Evolutionary conservation across 2,113 vertebrate species (phyloP), one percentile per base, ranked within the genome.

Genomic region (Hystrix cristata): DNA sequence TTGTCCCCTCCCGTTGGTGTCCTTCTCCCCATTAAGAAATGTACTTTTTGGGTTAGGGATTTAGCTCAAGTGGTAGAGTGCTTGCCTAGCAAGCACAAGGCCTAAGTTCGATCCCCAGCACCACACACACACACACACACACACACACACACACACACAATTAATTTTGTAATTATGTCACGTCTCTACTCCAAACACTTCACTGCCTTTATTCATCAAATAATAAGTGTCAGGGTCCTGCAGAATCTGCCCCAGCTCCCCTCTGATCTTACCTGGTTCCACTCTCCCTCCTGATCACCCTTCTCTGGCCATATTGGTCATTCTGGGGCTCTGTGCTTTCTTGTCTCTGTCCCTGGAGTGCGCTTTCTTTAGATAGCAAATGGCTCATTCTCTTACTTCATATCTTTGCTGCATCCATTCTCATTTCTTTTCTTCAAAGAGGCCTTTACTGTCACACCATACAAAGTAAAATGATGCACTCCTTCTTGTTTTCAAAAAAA

Each of bases 371-470:
- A 85, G 65, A 46, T 59, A 13, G 21, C 5, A 48, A 25, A 8
- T 53, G n/a, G 80, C 76, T 87, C 16, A 14, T 18, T 87, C 85
- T 51, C 64, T 62, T 11, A 72, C 79, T 65, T 88, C 38, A 2
- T 11, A 0, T 60, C 57, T 74, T 90, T 43, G 51, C 51, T 62
- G 23, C 62, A 31, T 43, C 0, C 27, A 6, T 87, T 78, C 60
- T 64, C 18, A 6, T 91, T 57, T 90, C 76, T 90, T 12, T 76
- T 62, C 67, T 83, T 64, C 64, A 88, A 19, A 80, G 93, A 95
- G n/a, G 91, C 29, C 46, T 46, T 79, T 46, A 64, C 4, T 31
- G 34, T 69, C 38, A 86, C 65, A 38, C 25, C 48, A 4, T 59
- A 48, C 46, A 90, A 88, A 81, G 59, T 38, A 74, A 80, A 90